Conservation (phyloP, 2,113 vertebrate species). For the Orycteropus afer region DNA sequence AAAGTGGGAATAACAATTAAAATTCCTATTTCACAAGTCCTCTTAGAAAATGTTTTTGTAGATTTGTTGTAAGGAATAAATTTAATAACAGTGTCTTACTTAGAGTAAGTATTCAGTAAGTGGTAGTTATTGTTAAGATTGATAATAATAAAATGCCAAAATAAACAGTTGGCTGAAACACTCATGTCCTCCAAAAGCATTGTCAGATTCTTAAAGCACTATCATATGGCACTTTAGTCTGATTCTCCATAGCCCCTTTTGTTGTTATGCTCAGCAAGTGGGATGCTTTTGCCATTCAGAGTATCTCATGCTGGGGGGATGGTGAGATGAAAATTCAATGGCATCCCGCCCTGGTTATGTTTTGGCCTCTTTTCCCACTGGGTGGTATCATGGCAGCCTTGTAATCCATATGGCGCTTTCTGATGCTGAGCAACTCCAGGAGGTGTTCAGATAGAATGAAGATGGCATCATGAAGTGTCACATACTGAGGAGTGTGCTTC, state of each 20-base stretch:
- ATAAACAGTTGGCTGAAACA: neutral
- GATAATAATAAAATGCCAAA: neutral
- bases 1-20: constrained; percentile 25
- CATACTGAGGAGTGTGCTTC: neutral
- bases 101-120: neutral
- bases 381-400: neutral
- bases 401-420: neutral
- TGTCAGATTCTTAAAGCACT: neutral
- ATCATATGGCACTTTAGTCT: neutral
- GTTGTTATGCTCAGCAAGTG: neutral
- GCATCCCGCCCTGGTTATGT: neutral
- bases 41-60: neutral
- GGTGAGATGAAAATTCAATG: neutral
- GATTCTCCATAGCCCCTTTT: neutral
- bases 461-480: neutral
- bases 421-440: neutral
- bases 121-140: neutral
- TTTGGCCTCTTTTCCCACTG: neutral
- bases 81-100: neutral
- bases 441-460: neutral
- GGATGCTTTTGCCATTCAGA: neutral
- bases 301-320: neutral
- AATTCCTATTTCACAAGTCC: neutral
- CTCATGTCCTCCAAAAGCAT: neutral
- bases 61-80: neutral